phyloP scores from a whole-genome alignment of 2,888 invertebrate species.

The Chloroclysta siterata region DNA sequence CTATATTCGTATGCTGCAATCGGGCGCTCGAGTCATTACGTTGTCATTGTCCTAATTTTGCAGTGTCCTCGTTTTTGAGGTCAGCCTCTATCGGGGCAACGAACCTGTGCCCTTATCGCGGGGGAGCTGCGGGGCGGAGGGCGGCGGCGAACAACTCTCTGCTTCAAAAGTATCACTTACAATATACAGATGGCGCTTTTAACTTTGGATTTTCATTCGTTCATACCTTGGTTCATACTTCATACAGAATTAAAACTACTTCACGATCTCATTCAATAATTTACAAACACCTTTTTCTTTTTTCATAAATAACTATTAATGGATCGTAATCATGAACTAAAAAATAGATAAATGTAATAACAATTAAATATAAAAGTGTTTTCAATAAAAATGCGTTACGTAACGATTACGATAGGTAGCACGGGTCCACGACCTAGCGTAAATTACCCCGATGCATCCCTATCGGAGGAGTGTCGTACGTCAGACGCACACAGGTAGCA shows the following conservation, averaged over 20 bases:
- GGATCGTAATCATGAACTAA: not conserved
- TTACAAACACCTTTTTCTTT: not conserved
- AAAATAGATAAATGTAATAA: not conserved
- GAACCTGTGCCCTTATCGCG: slow-evolving; percentile 85
- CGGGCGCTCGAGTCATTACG: slow-evolving; percentile 79
- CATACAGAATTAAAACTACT: not conserved
- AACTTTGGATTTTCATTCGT: slow-evolving; percentile 3
- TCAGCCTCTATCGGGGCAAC: slow-evolving; percentile 86
- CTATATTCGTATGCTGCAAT: slow-evolving; percentile 59
- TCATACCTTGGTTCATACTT: not conserved
- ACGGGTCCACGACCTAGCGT: slow-evolving; percentile 50
- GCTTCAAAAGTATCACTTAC: slow-evolving; percentile 56
- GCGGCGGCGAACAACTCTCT: slow-evolving; percentile 49
- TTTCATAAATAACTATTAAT: not conserved
- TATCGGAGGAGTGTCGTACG: slow-evolving; percentile 52
- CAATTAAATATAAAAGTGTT: slow-evolving; percentile 21
- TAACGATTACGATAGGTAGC: slow-evolving; percentile 37
- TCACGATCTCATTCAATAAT: not conserved
- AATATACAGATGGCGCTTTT: slow-evolving; percentile 71
- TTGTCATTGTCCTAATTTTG: slow-evolving; percentile 86
- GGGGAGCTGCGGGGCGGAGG: slow-evolving; percentile 63
- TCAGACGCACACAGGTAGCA: slow-evolving; percentile 38
- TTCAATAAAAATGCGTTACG: slow-evolving; percentile 33
- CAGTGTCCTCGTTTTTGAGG: slow-evolving; percentile 90
- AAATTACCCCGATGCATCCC: slow-evolving; percentile 59